Percentiles rank a stretch among this genome's conserved stretches.
These are phyloP conservation scores for Thereva unica DNA, from an alignment of 2,888 invertebrate genomes.

Conservation along the genomic window DNA sequence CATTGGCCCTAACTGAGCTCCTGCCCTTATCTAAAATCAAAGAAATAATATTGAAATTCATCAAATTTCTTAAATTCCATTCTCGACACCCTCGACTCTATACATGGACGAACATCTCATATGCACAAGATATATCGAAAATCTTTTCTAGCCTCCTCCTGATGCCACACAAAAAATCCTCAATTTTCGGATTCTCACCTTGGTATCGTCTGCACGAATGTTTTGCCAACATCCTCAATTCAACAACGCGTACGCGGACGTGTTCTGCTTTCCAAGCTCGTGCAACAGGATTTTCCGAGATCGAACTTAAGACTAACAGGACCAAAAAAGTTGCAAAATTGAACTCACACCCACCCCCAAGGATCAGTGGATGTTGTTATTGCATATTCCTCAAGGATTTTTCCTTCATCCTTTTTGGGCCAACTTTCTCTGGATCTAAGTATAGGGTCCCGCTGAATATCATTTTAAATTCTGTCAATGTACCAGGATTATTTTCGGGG, in stretches of 20 bases:
- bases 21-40: too few species aligned
- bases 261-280: conserved; percentile 20
- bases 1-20: too few species aligned
- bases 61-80: too few species aligned
- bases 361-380: conserved; percentile 1
- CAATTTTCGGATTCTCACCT: background rate
- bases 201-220: background rate
- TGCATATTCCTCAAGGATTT: background rate
- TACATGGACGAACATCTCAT: too few species aligned
- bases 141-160: too few species aligned
- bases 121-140: too few species aligned
- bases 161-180: too few species aligned
- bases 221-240: background rate
- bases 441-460: conserved; percentile 15
- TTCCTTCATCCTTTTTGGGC: background rate
- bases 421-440: conserved; percentile 7
- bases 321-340: conserved; percentile 9
- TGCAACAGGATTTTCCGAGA: conserved; percentile 12
- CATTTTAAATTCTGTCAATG: conserved; percentile 22
- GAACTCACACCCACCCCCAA: background rate
- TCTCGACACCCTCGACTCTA: too few species aligned
- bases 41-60: too few species aligned
- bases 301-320: background rate
- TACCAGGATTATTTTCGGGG: conserved; percentile 16
- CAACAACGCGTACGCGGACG: conserved; percentile 22